Evolutionary conservation across 1,140 invertebrate genomes (phyloP).

Genomic region (Wasmannia auropunctata): DNA sequence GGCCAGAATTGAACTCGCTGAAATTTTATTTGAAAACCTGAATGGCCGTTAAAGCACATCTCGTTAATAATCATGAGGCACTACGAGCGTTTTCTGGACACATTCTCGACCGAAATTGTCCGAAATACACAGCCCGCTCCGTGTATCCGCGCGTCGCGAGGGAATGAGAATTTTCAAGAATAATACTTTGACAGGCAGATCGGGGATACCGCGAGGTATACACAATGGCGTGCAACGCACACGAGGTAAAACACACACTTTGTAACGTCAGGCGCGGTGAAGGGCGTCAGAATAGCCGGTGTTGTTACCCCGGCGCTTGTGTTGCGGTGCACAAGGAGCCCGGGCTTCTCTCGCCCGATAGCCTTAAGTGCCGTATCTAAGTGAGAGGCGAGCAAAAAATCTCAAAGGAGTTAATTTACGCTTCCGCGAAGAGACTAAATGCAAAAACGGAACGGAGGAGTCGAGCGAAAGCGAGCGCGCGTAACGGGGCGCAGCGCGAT

Average conservation of each 20-base stretch:
- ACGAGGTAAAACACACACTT: conserved; percentile 52
- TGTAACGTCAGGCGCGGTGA: conserved; percentile 47
- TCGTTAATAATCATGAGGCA: neutral
- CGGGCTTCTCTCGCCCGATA: conserved; percentile 16
- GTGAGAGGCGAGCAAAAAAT: conserved; percentile 56
- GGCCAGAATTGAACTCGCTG: neutral
- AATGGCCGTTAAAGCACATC: neutral
- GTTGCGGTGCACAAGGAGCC: conserved; percentile 43
- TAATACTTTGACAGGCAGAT: conserved; percentile 42
- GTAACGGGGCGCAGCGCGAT: conserved; percentile 43
- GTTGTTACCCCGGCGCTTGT: conserved; percentile 21
- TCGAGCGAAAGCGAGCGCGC: conserved; percentile 17
- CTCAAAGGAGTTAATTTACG: conserved; percentile 61
- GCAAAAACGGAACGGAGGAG: conserved; percentile 41
- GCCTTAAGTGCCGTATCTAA: conserved; percentile 58
- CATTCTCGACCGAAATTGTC: neutral
- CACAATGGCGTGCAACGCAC: conserved; percentile 33
- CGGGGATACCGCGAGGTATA: conserved; percentile 26
- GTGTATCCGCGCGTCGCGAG: neutral
- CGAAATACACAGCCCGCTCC: neutral
- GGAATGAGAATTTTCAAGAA: conserved; percentile 50
- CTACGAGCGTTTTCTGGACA: neutral
- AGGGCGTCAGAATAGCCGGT: conserved; percentile 37
- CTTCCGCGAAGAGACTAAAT: conserved; percentile 60
- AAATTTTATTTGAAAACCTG: neutral